Conservation (phyloP, 2,113 vertebrate genomes). For the Narcine bancroftii region DNA sequence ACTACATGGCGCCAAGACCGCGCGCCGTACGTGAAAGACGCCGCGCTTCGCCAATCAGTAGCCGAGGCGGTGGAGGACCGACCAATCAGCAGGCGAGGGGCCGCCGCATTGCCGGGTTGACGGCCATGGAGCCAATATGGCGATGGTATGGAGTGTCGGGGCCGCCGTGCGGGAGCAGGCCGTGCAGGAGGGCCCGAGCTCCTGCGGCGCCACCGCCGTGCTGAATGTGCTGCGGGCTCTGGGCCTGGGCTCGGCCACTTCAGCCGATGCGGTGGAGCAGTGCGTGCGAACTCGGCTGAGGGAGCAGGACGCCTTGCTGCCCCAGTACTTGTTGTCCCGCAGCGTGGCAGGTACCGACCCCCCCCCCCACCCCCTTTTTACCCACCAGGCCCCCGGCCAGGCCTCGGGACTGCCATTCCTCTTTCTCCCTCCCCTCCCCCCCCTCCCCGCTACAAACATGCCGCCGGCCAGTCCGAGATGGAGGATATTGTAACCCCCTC, state of each 20-base stretch:
- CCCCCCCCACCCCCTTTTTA: too few relatives aligned
- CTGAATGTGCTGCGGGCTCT: conserved; percentile 61
- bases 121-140: too few relatives aligned
- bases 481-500: too few relatives aligned
- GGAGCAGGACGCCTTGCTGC: conserved; percentile 53
- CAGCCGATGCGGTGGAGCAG: conserved; percentile 49
- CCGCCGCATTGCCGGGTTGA: too few relatives aligned
- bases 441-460: too few relatives aligned
- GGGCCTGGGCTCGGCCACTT: conserved; percentile 47
- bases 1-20: background rate
- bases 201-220: conserved; percentile 61
- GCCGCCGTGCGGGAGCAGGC: conserved; percentile 60
- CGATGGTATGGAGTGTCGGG: conserved; percentile 61
- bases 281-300: conserved; percentile 54
- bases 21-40: background rate
- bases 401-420: too few relatives aligned
- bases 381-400: too few relatives aligned
- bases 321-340: conserved; percentile 60
- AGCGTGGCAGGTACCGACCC: conserved; percentile 57
- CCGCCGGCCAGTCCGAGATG: too few relatives aligned
- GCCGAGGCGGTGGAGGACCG: background rate
- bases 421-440: too few relatives aligned
- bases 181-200: conserved; percentile 58
- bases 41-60: background rate
- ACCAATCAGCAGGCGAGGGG: background rate